These are phyloP conservation scores for Fringilla coelebs DNA, from an alignment of 2,797 vertebrate species.

Conservation along the genomic window DNA sequence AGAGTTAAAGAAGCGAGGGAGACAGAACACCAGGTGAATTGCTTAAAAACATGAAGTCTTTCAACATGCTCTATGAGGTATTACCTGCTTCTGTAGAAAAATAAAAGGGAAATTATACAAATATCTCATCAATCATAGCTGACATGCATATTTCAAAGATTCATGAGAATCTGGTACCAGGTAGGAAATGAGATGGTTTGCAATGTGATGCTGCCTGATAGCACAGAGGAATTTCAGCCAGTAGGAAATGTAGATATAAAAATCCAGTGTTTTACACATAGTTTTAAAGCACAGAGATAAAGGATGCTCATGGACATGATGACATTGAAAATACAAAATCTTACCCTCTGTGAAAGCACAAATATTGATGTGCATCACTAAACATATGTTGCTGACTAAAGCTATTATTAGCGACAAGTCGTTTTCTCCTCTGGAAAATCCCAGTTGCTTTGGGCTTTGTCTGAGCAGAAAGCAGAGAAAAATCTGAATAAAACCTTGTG, in stretches of 20 bases:
- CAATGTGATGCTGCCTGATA: not conserved
- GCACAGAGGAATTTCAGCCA: not conserved
- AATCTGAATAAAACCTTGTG: constrained; percentile 4
- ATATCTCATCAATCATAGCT: constrained; percentile 40
- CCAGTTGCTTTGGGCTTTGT: constrained; percentile 48
- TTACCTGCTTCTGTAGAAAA: constrained; percentile 24
- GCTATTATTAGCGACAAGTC: constrained; percentile 12
- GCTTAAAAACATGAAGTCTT: not conserved
- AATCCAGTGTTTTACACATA: not conserved
- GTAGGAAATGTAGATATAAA: not conserved
- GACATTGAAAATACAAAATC: not conserved
- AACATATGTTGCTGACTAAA: constrained; percentile 45
- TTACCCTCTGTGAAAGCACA: constrained; percentile 17
- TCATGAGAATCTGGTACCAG: not conserved
- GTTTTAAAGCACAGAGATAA: not conserved
- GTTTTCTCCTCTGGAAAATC: constrained; percentile 24
- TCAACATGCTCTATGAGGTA: constrained; percentile 16
- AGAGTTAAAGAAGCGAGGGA: not conserved
- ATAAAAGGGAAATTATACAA: constrained; percentile 27
- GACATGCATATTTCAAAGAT: not conserved
- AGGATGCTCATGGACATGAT: not conserved
- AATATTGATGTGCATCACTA: constrained; percentile 48
- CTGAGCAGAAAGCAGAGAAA: constrained; percentile 19
- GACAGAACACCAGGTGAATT: not conserved
- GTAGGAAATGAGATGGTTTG: not conserved